phyloP scores from a whole-genome alignment of 2,113 vertebrate genomes.

The Motacilla tschutschensis region DNA sequence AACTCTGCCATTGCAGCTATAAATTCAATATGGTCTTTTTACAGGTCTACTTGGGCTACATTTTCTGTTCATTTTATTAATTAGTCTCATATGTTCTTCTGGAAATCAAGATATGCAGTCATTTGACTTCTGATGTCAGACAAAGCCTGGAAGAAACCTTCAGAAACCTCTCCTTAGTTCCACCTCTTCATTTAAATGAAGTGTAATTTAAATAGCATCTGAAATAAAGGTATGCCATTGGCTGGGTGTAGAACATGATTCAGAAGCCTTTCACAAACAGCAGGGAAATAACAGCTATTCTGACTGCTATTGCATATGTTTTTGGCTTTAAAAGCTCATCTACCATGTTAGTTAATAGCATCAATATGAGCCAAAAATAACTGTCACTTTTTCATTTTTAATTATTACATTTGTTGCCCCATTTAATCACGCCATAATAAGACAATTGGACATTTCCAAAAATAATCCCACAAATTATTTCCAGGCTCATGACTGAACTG shows the following conservation, averaged over 20 bases:
- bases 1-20: not conserved
- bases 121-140: not conserved
- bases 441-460: conserved; percentile 29
- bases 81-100: not conserved
- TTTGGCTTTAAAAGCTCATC: conserved; percentile 8
- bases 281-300: conserved; percentile 51
- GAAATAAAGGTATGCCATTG: conserved; percentile 45
- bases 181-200: conserved; percentile 1
- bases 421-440: conserved; percentile 34
- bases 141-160: not conserved
- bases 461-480: not conserved
- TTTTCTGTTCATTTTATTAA: not conserved
- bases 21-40: not conserved
- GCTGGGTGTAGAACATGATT: conserved; percentile 35
- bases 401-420: conserved; percentile 57
- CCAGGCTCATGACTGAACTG: not conserved
- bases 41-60: not conserved
- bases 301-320: conserved; percentile 29
- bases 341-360: conserved; percentile 27
- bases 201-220: conserved; percentile 45
- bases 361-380: conserved; percentile 53
- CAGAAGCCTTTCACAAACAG: conserved; percentile 56
- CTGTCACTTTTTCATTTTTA: conserved; percentile 57
- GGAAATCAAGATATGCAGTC: not conserved
- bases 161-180: not conserved